Evolutionary conservation across 2,113 vertebrate genomes (phyloP).

Genomic region (Etheostoma cragini): DNA sequence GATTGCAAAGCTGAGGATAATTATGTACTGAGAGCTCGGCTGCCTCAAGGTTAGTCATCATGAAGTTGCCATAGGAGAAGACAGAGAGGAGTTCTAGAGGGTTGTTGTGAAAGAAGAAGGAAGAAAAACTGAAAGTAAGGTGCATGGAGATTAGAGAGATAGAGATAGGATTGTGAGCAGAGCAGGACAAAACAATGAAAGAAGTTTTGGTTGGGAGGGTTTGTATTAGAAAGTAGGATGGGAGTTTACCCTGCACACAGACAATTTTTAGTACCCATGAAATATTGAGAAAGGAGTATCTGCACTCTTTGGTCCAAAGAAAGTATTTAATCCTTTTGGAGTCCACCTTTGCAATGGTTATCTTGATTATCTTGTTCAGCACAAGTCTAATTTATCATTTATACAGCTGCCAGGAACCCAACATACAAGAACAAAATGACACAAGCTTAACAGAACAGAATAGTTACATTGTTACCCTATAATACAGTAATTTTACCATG

Average conservation of each 20-base stretch:
- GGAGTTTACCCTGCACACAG: no score
- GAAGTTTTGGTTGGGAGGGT: no score
- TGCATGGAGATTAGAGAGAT: neutral
- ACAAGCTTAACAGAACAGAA: neutral
- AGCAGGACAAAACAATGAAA: no score
- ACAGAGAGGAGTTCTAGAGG: neutral
- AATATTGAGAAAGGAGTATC: no score
- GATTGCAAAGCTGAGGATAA: conserved; percentile 38
- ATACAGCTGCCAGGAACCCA: neutral
- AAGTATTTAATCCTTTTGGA: neutral
- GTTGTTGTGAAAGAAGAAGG: neutral
- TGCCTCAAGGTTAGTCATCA: conserved; percentile 26
- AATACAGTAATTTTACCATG: no score
- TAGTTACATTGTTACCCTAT: no score
- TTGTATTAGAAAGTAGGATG: no score
- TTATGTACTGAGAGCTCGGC: conserved; percentile 7
- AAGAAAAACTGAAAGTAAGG: neutral
- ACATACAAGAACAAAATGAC: neutral
- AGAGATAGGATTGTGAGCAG: neutral
- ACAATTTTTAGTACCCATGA: no score
- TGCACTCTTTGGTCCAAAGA: neutral
- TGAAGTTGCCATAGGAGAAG: conserved; percentile 7
- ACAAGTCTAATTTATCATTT: neutral
- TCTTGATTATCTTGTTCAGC: neutral
- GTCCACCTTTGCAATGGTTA: neutral